phyloP scores from a whole-genome alignment of 2,888 invertebrate species.

The Phyllotreta striolata region DNA sequence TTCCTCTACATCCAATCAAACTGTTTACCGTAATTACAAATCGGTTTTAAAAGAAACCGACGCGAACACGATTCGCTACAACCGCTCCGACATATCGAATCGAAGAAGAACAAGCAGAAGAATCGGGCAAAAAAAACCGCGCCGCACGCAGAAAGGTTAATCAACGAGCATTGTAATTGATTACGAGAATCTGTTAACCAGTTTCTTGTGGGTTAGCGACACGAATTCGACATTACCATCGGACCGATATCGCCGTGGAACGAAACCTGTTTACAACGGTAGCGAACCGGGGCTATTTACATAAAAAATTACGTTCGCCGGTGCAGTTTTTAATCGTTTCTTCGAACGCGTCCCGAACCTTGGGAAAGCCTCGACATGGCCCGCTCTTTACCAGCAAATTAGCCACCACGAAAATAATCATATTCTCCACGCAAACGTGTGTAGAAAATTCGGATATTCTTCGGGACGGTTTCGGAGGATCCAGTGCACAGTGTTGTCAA shows the following conservation, averaged over 20 bases:
- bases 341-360: no score
- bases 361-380: no score
- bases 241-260: constrained; percentile 5
- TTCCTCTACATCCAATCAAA: constrained; percentile 1
- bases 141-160: constrained; percentile 24
- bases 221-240: constrained; percentile 42
- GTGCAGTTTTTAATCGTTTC: no score
- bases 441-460: no score
- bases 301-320: no score
- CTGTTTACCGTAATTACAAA: constrained; percentile 23
- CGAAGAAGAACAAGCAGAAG: constrained; percentile 17
- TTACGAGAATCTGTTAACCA: constrained; percentile 44
- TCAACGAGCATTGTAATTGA: constrained; percentile 38
- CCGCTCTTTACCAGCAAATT: no score
- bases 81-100: constrained; percentile 6
- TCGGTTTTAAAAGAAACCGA: constrained; percentile 21
- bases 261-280: not conserved
- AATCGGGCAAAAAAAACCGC: no score
- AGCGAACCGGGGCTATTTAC: not conserved
- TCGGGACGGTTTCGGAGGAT: not conserved
- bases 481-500: constrained; percentile 31
- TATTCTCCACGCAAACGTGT: no score
- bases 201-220: constrained; percentile 39
- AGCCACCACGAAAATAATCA: no score
- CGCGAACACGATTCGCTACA: constrained; percentile 24